Evolutionary conservation across 2,113 vertebrate species (phyloP).

Genomic region (Arizona elegans): DNA sequence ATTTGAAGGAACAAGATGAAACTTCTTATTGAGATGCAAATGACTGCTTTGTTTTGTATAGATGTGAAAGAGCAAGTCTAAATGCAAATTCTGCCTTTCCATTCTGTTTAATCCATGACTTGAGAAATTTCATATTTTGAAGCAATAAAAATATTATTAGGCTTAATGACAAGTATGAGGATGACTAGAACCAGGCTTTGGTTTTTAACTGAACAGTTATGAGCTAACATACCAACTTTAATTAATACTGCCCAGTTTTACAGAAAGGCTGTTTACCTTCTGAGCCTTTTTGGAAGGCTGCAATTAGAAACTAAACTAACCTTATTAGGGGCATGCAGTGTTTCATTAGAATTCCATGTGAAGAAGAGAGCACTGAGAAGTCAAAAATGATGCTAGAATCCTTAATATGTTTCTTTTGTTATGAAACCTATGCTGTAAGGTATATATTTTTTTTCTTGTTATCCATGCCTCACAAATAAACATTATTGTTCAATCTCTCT

Average conservation of each 20-base stretch:
- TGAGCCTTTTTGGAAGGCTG: background rate
- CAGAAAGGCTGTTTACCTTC: background rate
- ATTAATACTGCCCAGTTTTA: background rate
- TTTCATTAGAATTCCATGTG: background rate
- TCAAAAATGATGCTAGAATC: background rate
- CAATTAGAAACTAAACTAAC: background rate
- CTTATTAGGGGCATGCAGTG: background rate
- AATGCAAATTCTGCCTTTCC: background rate
- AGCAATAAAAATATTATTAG: background rate
- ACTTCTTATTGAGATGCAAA: background rate
- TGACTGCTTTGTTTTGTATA: background rate
- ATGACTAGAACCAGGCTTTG: background rate
- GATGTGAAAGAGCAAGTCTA: background rate
- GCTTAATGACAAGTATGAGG: background rate
- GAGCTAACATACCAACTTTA: background rate
- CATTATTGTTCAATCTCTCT: background rate
- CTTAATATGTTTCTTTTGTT: background rate
- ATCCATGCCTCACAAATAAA: background rate
- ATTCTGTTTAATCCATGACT: background rate
- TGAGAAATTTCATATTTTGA: background rate
- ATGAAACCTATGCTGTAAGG: background rate
- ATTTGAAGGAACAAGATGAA: background rate
- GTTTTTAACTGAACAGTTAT: background rate
- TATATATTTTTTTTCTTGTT: background rate
- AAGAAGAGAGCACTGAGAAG: background rate